These are phyloP conservation scores for Ptiloglossa arizonensis DNA, from an alignment of 1,140 invertebrate genomes.

Conservation along the genomic window DNA sequence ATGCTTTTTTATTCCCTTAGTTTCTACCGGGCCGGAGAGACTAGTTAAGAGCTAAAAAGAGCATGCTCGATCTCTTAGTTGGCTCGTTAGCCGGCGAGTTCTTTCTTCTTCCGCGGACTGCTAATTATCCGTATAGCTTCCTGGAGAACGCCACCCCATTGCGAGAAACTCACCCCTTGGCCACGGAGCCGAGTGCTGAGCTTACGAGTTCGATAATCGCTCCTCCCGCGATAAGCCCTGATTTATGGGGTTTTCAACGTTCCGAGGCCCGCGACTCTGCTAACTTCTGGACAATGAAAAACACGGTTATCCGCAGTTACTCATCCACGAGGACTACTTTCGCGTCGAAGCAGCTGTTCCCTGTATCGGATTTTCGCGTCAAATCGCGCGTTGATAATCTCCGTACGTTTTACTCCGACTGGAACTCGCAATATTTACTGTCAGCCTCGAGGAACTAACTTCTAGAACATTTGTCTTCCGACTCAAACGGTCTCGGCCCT, in stretches of 20 bases:
- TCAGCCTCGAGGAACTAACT: too few relatives aligned
- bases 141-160: constrained; percentile 1
- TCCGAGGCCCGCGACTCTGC: background rate
- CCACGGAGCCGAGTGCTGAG: background rate
- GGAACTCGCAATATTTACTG: too few relatives aligned
- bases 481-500: too few relatives aligned
- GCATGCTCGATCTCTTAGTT: constrained; percentile 38
- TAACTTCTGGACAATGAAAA: constrained; percentile 47
- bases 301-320: constrained; percentile 26
- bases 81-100: constrained; percentile 48
- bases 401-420: too few relatives aligned
- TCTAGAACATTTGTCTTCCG: too few relatives aligned
- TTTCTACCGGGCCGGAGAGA: background rate
- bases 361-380: background rate
- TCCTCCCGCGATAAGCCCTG: constrained; percentile 19
- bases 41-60: constrained; percentile 15
- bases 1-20: constrained; percentile 2
- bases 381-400: background rate
- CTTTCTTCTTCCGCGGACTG: constrained; percentile 51
- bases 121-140: constrained; percentile 60
- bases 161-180: background rate
- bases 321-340: constrained; percentile 3
- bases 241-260: constrained; percentile 36
- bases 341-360: background rate
- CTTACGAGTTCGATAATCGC: constrained; percentile 40